Conservation (phyloP, 1,140 invertebrate species). For the Zaprionus taronus region DNA sequence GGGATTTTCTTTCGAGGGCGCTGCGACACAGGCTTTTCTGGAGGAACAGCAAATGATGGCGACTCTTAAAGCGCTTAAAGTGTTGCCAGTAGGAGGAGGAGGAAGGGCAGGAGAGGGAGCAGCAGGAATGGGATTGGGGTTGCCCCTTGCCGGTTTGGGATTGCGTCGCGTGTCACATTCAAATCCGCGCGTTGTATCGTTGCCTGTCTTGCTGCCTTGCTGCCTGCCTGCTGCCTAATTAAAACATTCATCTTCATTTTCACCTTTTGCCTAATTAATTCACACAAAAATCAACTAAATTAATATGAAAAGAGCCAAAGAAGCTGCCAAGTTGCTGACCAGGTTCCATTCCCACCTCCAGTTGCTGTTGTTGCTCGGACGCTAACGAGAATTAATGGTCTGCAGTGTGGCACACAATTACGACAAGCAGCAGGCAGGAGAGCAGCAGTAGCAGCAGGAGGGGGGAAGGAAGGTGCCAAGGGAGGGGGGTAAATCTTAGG, state of each 20-base stretch:
- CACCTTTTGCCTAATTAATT: slow-evolving; percentile 84
- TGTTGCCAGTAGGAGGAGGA: slow-evolving; percentile 10
- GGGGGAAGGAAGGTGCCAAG: neutral
- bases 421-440: slow-evolving; percentile 45
- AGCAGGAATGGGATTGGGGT: neutral
- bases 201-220: slow-evolving; percentile 41
- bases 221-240: slow-evolving; percentile 68
- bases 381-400: slow-evolving; percentile 84
- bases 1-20: slow-evolving; percentile 62
- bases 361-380: slow-evolving; percentile 62
- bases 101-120: neutral
- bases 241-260: slow-evolving; percentile 85
- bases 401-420: slow-evolving; percentile 84
- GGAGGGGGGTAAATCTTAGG: slow-evolving; percentile 67
- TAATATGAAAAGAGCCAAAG: slow-evolving; percentile 82
- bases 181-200: slow-evolving; percentile 57
- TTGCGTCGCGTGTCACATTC: slow-evolving; percentile 61
- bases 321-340: slow-evolving; percentile 78
- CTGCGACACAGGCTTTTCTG: neutral
- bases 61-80: slow-evolving; percentile 75
- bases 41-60: slow-evolving; percentile 26
- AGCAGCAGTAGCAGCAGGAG: neutral
- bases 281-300: slow-evolving; percentile 83
- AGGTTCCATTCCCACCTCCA: slow-evolving; percentile 21
- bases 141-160: neutral